phyloP scores from a whole-genome alignment of 2,888 invertebrate genomes.

The Dryomyza anilis region DNA sequence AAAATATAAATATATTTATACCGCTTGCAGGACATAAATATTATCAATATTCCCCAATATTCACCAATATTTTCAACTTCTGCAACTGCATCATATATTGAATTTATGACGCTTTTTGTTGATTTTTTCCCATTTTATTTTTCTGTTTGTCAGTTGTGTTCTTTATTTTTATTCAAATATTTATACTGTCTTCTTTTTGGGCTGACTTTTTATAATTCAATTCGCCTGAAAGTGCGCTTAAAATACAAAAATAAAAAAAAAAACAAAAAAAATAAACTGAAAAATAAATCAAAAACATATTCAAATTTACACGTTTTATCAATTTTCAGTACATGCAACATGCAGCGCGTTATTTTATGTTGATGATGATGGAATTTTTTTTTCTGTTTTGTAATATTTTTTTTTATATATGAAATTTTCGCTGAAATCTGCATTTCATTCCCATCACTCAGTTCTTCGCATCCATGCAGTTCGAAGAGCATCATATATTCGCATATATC shows the following conservation, averaged over 20 bases:
- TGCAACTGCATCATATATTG: background rate
- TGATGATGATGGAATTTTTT: no score
- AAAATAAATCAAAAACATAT: no score
- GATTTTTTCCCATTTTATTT: background rate
- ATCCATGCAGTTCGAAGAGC: background rate
- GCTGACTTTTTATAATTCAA: constrained; percentile 1
- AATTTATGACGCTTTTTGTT: no score
- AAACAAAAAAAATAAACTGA: no score
- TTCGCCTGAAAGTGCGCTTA: constrained; percentile 1
- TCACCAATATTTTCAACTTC: background rate
- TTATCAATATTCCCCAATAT: background rate
- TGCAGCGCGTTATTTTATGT: no score
- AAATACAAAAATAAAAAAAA: constrained; percentile 17
- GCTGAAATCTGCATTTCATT: background rate
- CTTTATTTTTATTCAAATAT: background rate
- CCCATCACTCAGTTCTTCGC: background rate
- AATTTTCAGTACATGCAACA: constrained; percentile 15
- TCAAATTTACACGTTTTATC: constrained; percentile 24
- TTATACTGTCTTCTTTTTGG: background rate
- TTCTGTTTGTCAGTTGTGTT: background rate
- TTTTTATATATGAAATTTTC: background rate
- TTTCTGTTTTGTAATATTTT: background rate
- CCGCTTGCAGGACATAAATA: no score
- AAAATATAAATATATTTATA: background rate
- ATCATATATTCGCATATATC: background rate